These are phyloP conservation scores for Montipora capricornis DNA, from an alignment of 64 coral and sea anemone genomes.

Conservation along the genomic window DNA sequence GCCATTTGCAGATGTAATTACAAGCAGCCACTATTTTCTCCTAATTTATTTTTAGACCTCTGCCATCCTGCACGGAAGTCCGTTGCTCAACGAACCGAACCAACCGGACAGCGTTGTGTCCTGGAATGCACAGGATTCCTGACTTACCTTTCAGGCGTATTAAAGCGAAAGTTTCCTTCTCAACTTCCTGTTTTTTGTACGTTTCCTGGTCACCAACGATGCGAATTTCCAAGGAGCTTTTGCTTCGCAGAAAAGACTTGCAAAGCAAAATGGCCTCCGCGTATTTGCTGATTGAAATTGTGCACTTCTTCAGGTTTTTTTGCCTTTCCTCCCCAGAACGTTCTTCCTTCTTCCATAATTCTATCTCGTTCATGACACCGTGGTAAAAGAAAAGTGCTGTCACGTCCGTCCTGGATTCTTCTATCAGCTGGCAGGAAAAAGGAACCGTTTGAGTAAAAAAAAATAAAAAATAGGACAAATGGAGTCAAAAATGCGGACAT, in stretches of 20 bases:
- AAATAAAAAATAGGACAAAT: too few relatives aligned
- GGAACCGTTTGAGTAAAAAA: too few relatives aligned
- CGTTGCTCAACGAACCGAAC: too few relatives aligned
- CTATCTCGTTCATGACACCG: constrained; percentile 70
- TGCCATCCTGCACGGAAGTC: too few relatives aligned
- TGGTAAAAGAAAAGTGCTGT: constrained; percentile 83
- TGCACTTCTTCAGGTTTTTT: constrained; percentile 58
- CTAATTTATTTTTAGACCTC: too few relatives aligned
- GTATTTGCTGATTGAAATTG: constrained; percentile 68
- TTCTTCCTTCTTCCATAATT: constrained; percentile 56
- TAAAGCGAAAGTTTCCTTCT: constrained; percentile 73
- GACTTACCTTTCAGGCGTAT: constrained; percentile 69
- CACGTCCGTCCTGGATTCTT: constrained; percentile 48
- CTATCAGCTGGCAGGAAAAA: constrained; percentile 7
- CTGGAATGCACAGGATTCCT: background rate
- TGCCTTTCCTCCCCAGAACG: constrained; percentile 4
- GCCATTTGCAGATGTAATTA: too few relatives aligned
- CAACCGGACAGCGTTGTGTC: too few relatives aligned
- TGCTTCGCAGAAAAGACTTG: constrained; percentile 74
- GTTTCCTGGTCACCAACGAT: constrained; percentile 67
- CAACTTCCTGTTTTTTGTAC: constrained; percentile 35
- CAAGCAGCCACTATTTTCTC: too few relatives aligned
- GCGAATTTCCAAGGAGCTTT: constrained; percentile 74
- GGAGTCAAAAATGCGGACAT: too few relatives aligned
- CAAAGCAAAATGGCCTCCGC: constrained; percentile 74